These are phyloP conservation scores for Gasterosteus nipponicus DNA, from an alignment of 2,113 vertebrate species.

Conservation along the genomic window DNA sequence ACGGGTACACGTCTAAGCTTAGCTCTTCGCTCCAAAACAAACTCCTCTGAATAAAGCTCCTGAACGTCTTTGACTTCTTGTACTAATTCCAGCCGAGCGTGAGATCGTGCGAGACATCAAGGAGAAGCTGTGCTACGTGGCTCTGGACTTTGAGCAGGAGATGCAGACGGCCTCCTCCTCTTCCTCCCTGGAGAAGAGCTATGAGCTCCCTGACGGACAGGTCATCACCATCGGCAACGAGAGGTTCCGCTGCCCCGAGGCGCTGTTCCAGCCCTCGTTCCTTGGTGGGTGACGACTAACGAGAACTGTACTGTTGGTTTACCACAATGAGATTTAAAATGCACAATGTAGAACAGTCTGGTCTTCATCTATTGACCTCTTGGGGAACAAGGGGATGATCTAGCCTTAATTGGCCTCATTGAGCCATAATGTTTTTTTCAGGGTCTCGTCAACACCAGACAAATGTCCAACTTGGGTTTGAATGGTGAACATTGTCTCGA, in stretches of 20 bases:
- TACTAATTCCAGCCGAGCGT: slow-evolving; percentile 84
- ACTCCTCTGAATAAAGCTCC: too few species aligned
- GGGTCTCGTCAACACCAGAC: background rate
- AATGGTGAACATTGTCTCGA: too few species aligned
- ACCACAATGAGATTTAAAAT: too few species aligned
- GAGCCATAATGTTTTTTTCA: background rate
- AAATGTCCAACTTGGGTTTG: background rate
- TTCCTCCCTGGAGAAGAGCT: slow-evolving; percentile 96
- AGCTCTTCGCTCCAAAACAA: too few species aligned
- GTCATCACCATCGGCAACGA: slow-evolving; percentile 98
- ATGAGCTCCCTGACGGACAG: slow-evolving; percentile 95
- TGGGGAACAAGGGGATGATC: background rate
- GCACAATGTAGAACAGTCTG: background rate
- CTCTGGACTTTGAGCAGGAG: slow-evolving; percentile 95
- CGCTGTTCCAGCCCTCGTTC: slow-evolving; percentile 93
- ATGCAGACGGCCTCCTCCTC: slow-evolving; percentile 81
- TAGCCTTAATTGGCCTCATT: background rate
- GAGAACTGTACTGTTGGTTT: background rate
- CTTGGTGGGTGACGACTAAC: slow-evolving; percentile 30
- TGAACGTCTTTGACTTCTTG: background rate
- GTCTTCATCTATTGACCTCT: background rate
- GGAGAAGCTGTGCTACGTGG: slow-evolving; percentile 96
- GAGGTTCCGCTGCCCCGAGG: slow-evolving; percentile 96
- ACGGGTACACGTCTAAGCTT: slow-evolving; percentile 58
- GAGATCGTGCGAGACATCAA: slow-evolving; percentile 98